Conservation (phyloP, 2,113 vertebrate species). For the Butorides virescens region DNA sequence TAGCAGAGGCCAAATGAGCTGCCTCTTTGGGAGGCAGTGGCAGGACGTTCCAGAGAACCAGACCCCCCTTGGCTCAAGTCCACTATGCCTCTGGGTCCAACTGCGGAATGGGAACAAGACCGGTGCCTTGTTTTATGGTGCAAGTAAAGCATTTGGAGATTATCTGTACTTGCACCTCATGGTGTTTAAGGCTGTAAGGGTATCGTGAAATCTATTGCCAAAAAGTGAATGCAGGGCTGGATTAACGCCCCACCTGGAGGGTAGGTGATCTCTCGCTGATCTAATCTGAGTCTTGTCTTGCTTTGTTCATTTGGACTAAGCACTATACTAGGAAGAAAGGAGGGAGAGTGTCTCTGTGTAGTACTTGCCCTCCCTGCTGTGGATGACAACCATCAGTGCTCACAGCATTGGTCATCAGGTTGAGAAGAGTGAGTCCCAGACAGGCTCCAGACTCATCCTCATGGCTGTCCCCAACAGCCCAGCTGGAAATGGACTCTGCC, state of each 20-base stretch:
- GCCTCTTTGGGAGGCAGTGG: background rate
- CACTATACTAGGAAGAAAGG: background rate
- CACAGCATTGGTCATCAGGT: background rate
- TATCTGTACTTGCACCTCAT: constrained; percentile 8
- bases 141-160: constrained; percentile 5
- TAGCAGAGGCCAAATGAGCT: background rate
- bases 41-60: background rate
- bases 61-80: background rate
- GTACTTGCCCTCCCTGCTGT: background rate
- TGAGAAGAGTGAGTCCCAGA: background rate
- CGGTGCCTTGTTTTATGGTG: background rate
- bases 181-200: background rate
- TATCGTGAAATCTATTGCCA: background rate
- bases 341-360: background rate
- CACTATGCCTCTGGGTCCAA: background rate
- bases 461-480: background rate
- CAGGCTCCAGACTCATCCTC: background rate
- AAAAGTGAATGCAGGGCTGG: background rate
- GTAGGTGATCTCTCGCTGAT: background rate
- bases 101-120: background rate
- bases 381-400: background rate
- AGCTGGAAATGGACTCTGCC: background rate
- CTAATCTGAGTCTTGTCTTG: background rate
- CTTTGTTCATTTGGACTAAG: background rate
- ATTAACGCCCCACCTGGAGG: background rate